Evolutionary conservation across 2,888 invertebrate genomes (phyloP), one percentile per base, ranked within the genome.

Genomic region (Liodrosophila aerea): DNA sequence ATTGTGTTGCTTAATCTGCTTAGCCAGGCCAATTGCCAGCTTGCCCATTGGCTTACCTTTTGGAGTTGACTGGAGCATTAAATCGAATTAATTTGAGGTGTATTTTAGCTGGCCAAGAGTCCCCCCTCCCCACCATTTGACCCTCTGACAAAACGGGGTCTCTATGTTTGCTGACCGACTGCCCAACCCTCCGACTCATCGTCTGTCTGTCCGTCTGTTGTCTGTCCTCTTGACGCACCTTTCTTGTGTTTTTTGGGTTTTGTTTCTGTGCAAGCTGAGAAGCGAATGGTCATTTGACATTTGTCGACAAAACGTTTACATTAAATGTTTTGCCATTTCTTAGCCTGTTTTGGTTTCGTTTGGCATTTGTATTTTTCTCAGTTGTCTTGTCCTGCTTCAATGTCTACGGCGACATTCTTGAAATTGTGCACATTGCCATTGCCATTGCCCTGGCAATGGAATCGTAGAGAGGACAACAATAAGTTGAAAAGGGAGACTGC

Each of bases 301-400:
- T 84, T 86, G 82, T 74, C 78, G 78, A 76, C 86, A 81, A 80
- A 81, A 74, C 86, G 78, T 86, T 84, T 84, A 81, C 85, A 82
- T 82, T 85, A 85, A 81, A 81, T 77, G 74, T 75, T 76, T 70
- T 70, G 76, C 68, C 76, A 73, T 84, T 77, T 72, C 82, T 60
- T 75, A 58, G 76, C 65, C 63, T 47, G 49, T 62, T 74, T 60
- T 46, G 49, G 46, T 49, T 62, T 68, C 57, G 43, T 44, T 16
- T 40, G 44, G 15, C 39, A 45, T 53, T 51, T 41, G 46, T 46
- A 9, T 16, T 36, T 41, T 39, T 13, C 11, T 41, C 33, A n/a
- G 11, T 12, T 43, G n/a, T 8, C 59, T 44, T 54, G 44, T 44
- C 54, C 52, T 52, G 44, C 31, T 45, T 31, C 63, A 66, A 54